A percentile compares a stretch with the other conserved stretches of the same genome.
Conservation (phyloP, 2,888 invertebrate genomes). For the Aethes cnicana region DNA sequence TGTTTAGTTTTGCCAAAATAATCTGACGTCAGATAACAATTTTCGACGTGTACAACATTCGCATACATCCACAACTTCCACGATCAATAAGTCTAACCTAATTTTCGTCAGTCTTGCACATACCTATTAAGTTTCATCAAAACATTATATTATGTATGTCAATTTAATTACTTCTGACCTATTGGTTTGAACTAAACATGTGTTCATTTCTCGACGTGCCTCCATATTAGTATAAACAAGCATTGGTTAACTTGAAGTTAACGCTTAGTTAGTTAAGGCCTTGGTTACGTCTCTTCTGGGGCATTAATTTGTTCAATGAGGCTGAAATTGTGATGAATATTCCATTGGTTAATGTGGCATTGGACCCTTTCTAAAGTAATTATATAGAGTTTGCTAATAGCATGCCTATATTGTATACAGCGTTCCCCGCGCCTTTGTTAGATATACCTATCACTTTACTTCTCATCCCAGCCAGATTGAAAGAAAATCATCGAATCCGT, state of each 20-base stretch:
- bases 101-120: too few relatives aligned
- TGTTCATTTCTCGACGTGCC: not conserved
- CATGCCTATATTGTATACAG: too few relatives aligned
- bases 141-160: not conserved
- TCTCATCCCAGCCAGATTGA: too few relatives aligned
- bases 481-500: too few relatives aligned
- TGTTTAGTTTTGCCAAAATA: too few relatives aligned
- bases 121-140: not conserved
- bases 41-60: too few relatives aligned
- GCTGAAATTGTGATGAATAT: constrained; percentile 20
- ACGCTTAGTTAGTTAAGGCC: constrained; percentile 16
- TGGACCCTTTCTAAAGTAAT: constrained; percentile 1
- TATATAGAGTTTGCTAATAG: not conserved
- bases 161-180: not conserved
- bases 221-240: constrained; percentile 2
- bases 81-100: too few relatives aligned
- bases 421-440: too few relatives aligned
- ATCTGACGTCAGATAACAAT: too few relatives aligned
- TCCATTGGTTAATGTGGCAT: constrained; percentile 14
- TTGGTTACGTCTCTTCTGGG: constrained; percentile 15
- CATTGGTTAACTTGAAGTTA: constrained; percentile 13
- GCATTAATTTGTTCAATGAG: constrained; percentile 22
- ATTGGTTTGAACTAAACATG: not conserved
- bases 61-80: too few relatives aligned
- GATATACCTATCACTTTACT: too few relatives aligned